These are phyloP conservation scores for Panorpa germanica DNA, from an alignment of 2,888 invertebrate genomes.

Conservation along the genomic window DNA sequence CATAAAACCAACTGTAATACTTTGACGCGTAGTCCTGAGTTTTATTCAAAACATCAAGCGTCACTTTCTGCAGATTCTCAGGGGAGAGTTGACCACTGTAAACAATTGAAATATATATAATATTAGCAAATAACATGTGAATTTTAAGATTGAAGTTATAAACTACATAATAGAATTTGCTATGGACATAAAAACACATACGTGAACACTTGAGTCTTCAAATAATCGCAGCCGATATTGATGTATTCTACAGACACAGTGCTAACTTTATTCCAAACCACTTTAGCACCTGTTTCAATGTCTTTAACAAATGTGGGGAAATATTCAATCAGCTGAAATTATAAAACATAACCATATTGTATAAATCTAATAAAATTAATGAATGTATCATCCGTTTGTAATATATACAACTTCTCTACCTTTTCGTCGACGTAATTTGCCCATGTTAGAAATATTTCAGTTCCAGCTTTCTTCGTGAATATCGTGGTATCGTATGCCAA, in stretches of 20 bases:
- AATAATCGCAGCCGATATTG: constrained; percentile 33
- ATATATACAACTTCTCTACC: constrained; percentile 25
- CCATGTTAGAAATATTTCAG: constrained; percentile 28
- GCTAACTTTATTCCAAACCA: constrained; percentile 26
- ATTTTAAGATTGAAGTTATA: constrained; percentile 3
- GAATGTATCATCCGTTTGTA: too few species aligned
- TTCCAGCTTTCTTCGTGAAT: constrained; percentile 29
- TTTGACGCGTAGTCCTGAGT: constrained; percentile 45
- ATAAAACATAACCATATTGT: constrained; percentile 16
- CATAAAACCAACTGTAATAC: constrained; percentile 55
- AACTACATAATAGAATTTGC: constrained; percentile 5
- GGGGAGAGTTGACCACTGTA: constrained; percentile 59
- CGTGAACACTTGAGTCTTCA: constrained; percentile 60
- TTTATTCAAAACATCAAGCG: constrained; percentile 41
- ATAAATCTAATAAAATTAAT: constrained; percentile 15
- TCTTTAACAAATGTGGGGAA: constrained; percentile 50
- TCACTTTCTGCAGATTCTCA: constrained; percentile 52
- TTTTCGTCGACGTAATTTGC: constrained; percentile 31
- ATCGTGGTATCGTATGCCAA: constrained; percentile 36
- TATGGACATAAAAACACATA: constrained; percentile 30
- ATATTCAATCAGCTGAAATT: constrained; percentile 43
- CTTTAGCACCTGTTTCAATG: constrained; percentile 29
- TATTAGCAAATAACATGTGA: constrained; percentile 8
- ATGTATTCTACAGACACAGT: constrained; percentile 31
- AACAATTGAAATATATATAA: constrained; percentile 15